Evolutionary conservation across 2,113 vertebrate species (phyloP).

Genomic region (Artemisiospiza belli): DNA sequence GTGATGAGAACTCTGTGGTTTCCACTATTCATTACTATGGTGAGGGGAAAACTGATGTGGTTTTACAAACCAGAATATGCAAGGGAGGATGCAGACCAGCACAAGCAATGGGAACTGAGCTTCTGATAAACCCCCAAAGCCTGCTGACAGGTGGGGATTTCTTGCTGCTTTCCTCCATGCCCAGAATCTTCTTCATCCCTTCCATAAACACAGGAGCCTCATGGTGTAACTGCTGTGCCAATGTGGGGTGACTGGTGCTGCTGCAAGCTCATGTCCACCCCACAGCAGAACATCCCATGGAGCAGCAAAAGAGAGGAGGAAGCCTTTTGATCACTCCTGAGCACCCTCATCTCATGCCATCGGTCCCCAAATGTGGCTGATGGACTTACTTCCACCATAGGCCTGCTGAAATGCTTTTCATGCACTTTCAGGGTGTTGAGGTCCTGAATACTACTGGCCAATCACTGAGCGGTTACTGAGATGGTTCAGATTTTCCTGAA

Average conservation of each 20-base stretch:
- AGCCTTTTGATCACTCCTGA: background rate
- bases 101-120: accelerated
- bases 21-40: background rate
- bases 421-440: background rate
- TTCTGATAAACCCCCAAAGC: background rate
- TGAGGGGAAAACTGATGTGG: background rate
- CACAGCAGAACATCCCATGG: background rate
- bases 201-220: accelerated
- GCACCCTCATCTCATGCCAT: background rate
- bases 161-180: background rate
- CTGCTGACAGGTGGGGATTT: background rate
- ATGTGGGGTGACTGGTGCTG: background rate
- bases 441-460: background rate
- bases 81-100: background rate
- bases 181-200: background rate
- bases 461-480: background rate
- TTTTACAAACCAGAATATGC: background rate
- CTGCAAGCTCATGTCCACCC: background rate
- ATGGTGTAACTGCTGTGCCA: background rate
- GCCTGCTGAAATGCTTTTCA: background rate
- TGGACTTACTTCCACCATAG: background rate
- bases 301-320: background rate
- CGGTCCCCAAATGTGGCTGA: background rate
- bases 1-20: background rate
- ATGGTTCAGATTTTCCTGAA: background rate